Evolutionary conservation across 2,888 invertebrate species (phyloP).

Genomic region (Ochropacha duplaris): DNA sequence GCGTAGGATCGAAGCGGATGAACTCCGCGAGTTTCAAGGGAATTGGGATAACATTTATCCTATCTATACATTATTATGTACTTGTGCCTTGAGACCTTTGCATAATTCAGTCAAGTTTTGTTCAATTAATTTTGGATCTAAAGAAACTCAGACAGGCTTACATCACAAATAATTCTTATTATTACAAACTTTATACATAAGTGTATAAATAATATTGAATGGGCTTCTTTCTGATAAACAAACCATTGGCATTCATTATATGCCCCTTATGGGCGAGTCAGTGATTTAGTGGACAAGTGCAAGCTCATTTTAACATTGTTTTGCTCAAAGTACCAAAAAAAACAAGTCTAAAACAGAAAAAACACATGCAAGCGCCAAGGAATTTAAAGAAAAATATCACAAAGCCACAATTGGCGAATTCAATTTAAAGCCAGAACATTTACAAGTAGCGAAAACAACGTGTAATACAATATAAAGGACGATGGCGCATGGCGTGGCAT

Average conservation of each 20-base stretch:
- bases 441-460: conserved; percentile 1
- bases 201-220: too few relatives aligned
- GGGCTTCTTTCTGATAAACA: neutral
- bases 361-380: neutral
- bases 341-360: neutral
- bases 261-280: too few relatives aligned
- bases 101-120: conserved; percentile 4
- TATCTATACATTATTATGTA: conserved; percentile 1
- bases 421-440: neutral
- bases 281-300: too few relatives aligned
- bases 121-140: neutral
- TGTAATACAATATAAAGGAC: neutral
- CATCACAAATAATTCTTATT: neutral
- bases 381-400: neutral
- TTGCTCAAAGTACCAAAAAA: too few relatives aligned
- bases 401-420: neutral
- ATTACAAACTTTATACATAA: neutral
- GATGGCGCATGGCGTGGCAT: neutral
- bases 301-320: too few relatives aligned
- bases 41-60: conserved; percentile 18
- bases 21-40: conserved; percentile 23
- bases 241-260: too few relatives aligned
- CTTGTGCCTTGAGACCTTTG: conserved; percentile 1
- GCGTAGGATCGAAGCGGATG: conserved; percentile 41
- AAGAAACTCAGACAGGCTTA: neutral